Evolutionary conservation across 2,113 vertebrate species (phyloP), one percentile per base, ranked within the genome.

Genomic region (Apteryx mantelli): DNA sequence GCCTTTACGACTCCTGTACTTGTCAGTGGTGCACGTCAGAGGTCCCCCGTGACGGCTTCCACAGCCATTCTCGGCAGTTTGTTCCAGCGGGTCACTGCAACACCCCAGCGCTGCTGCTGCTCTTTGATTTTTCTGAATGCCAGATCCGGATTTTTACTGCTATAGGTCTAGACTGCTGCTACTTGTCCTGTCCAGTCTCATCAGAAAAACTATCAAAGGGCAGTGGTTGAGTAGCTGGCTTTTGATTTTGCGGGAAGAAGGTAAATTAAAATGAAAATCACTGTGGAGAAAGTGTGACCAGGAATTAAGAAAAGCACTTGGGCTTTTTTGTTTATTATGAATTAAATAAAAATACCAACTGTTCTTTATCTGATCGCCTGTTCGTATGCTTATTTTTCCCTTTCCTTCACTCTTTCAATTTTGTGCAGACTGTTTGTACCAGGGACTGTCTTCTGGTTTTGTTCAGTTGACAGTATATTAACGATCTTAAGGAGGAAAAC

Each of bases 161-260:
- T 36, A 25, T 21, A 1, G 7, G 40, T 75, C 44, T 14, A 50
- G 32, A 20, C n/a, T 4, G 1, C 16, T 28, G 25, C 61, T 42
- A 2, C 80, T 79, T 53, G 18, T 46, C 38, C 40, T 32, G 0
- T 12, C 44, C 21, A 3, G 11, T 56, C 66, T 70, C 1, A 0
- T 30, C 30, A 56, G 34, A 20, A 55, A 28, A n/a, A 48, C 40
- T 15, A 17, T 52, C 30, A 17, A 14, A 56, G n/a, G 48, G 52
- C 52, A 63, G 19, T 25, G 19, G 44, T 0, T 42, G 48, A 7
- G 48, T 11, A 38, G 32, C 14, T 14, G 53, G 40, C 46, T 21
- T 1, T 63, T 44, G 16, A 44, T 32, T 80, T 40, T 48, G 66
- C 18, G 36, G 38, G 69, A 13, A 46, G 38, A 50, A 69, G 17